Evolutionary conservation across 1,140 invertebrate genomes (phyloP).

Genomic region (Neelides sp.): DNA sequence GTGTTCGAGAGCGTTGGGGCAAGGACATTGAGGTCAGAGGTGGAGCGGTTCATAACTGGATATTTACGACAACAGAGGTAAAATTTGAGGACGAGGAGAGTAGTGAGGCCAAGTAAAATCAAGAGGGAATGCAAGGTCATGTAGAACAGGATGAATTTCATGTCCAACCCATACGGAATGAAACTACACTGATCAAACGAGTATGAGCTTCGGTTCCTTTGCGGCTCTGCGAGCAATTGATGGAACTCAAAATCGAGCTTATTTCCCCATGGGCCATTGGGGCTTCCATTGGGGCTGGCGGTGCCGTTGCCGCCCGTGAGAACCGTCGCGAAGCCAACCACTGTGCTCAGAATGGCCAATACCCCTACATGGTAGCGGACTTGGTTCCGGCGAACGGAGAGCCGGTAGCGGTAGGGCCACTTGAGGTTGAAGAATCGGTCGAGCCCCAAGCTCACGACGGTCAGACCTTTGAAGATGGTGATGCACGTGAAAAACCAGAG

Average conservation of each 20-base stretch:
- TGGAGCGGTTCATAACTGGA: too few relatives aligned
- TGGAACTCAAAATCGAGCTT: background rate
- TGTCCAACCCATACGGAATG: constrained; percentile 20
- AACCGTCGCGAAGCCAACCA: constrained; percentile 19
- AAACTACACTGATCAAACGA: constrained; percentile 25
- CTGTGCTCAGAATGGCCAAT: constrained; percentile 14
- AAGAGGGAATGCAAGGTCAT: constrained; percentile 17
- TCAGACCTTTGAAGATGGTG: constrained; percentile 20
- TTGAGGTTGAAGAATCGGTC: constrained; percentile 15
- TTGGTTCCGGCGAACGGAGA: constrained; percentile 17
- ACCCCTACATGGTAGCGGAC: constrained; percentile 19
- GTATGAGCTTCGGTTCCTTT: background rate
- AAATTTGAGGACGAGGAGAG: too few relatives aligned
- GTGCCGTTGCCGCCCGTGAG: constrained; percentile 16
- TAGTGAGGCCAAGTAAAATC: constrained; percentile 9
- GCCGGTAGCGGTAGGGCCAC: constrained; percentile 16
- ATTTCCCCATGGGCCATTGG: constrained; percentile 10
- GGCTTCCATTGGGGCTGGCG: constrained; percentile 11
- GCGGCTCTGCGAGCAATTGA: background rate
- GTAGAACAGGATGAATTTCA: constrained; percentile 22
- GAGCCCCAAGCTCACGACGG: constrained; percentile 14
- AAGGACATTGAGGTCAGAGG: too few relatives aligned
- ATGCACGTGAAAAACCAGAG: constrained; percentile 22
- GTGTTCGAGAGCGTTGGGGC: constrained; percentile 19
- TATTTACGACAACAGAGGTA: too few relatives aligned